phyloP scores from a whole-genome alignment of 2,113 vertebrate genomes.

The Centropristis striata region DNA sequence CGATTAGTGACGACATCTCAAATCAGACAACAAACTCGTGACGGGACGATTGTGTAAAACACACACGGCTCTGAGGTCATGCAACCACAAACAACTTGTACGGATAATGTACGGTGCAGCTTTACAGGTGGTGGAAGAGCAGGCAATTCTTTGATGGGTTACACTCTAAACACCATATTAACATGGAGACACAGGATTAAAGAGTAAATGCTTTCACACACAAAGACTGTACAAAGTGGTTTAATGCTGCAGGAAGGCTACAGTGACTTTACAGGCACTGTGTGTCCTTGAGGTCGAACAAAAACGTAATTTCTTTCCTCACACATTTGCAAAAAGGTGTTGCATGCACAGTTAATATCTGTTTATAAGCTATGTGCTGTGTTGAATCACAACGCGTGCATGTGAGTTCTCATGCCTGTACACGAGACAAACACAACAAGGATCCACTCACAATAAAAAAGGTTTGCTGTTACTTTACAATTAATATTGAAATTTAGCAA shows the following conservation, averaged over 20 bases:
- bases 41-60: constrained; percentile 22
- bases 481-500: too few relatives aligned
- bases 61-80: constrained; percentile 23
- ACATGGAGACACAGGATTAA: not conserved
- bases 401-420: too few relatives aligned
- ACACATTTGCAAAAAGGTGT: not conserved
- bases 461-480: too few relatives aligned
- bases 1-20: constrained; percentile 26
- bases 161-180: not conserved
- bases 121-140: not conserved
- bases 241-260: not conserved
- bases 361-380: too few relatives aligned
- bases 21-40: constrained; percentile 26
- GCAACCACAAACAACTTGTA: constrained; percentile 41
- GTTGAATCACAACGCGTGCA: too few relatives aligned
- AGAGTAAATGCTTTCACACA: not conserved
- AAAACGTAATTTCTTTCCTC: not conserved
- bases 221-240: not conserved
- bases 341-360: too few relatives aligned
- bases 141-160: constrained; percentile 5
- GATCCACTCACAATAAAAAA: too few relatives aligned
- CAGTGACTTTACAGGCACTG: not conserved
- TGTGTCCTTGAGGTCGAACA: not conserved
- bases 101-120: not conserved
- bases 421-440: too few relatives aligned